phyloP scores from a whole-genome alignment of 92 coral and sea anemone genomes.

The Paragorgia papillata region DNA sequence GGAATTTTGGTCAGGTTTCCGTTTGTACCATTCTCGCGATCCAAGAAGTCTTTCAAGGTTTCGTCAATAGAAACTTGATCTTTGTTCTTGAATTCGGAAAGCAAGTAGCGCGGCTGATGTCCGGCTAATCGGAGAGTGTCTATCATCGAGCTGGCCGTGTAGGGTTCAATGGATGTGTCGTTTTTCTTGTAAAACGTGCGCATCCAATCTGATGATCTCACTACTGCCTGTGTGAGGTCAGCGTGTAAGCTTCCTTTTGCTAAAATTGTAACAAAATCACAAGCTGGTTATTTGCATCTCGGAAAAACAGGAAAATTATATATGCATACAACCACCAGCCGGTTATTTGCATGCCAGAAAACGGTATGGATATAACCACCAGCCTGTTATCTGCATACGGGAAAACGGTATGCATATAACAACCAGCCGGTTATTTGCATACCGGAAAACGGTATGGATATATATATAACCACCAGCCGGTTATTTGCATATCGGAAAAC shows the following conservation, averaged over 20 bases:
- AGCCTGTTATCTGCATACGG: too few species aligned
- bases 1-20: background rate
- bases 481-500: too few species aligned
- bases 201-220: constrained; percentile 79
- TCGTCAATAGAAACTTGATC: background rate
- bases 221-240: constrained; percentile 73
- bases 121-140: constrained; percentile 1
- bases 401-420: too few species aligned
- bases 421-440: too few species aligned
- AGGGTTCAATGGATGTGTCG: constrained; percentile 9
- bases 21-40: background rate
- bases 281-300: too few species aligned
- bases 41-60: constrained; percentile 17
- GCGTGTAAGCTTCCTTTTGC: constrained; percentile 38
- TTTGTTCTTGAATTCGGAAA: constrained; percentile 4
- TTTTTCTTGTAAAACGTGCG: constrained; percentile 32
- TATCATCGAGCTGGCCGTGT: background rate
- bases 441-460: too few species aligned
- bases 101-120: background rate
- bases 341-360: too few species aligned
- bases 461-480: too few species aligned
- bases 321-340: too few species aligned
- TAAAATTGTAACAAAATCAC: background rate
- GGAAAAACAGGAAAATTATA: too few species aligned
- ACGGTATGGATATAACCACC: too few species aligned